A percentile compares a stretch with the other conserved stretches of the same genome.
Evolutionary conservation across 2,888 invertebrate genomes (phyloP).

Genomic region (Zelleria hepariella): DNA sequence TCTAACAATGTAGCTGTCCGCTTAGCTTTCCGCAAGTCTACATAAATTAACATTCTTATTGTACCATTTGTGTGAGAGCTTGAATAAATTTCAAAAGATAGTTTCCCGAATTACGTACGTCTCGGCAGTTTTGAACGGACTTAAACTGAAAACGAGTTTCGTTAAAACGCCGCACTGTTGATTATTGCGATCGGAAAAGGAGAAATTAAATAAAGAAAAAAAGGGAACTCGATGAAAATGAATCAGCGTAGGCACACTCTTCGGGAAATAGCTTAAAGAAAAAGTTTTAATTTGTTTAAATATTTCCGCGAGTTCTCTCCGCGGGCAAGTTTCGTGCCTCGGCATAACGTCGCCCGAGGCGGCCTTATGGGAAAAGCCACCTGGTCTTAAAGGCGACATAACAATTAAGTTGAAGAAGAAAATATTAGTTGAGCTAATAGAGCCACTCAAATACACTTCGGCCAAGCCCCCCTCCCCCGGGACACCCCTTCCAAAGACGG

Average conservation of each 20-base stretch:
- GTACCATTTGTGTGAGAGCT: background rate
- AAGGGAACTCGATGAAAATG: constrained; percentile 33
- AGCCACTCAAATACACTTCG: constrained; percentile 59
- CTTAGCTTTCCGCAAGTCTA: background rate
- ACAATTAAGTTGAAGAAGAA: constrained; percentile 68
- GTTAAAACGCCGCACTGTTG: background rate
- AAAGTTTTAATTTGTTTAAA: constrained; percentile 71
- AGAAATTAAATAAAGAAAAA: background rate
- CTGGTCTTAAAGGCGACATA: constrained; percentile 67
- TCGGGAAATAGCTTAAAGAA: constrained; percentile 49
- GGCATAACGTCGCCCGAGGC: constrained; percentile 51
- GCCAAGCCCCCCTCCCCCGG: constrained; percentile 51
- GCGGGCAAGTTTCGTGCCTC: constrained; percentile 52
- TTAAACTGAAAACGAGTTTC: background rate
- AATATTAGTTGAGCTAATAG: constrained; percentile 69
- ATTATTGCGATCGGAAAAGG: background rate
- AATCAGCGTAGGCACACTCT: constrained; percentile 47
- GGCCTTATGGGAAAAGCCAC: constrained; percentile 63
- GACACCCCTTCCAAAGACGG: constrained; percentile 54
- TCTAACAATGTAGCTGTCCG: constrained; percentile 31
- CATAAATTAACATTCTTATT: constrained; percentile 2
- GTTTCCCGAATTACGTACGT: background rate
- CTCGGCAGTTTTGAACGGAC: background rate
- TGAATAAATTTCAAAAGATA: background rate
- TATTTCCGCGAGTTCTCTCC: constrained; percentile 52